Evolutionary conservation across 1,140 invertebrate species (phyloP).

Genomic region (Drosophila setifemur): DNA sequence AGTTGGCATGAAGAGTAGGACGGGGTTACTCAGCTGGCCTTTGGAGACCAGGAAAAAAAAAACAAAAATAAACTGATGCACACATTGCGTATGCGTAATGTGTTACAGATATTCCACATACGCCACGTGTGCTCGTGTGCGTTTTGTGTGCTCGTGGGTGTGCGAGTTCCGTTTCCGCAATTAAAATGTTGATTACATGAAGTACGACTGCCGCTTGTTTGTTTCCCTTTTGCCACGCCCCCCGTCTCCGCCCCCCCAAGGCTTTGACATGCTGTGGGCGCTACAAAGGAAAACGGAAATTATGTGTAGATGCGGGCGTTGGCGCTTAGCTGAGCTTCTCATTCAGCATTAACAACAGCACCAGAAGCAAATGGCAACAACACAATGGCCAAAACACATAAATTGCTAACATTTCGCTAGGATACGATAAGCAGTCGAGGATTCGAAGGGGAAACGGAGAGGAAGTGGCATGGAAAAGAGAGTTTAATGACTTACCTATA

Average conservation of each 20-base stretch:
- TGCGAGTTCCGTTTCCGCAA: slow-evolving; percentile 77
- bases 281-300: slow-evolving; percentile 77
- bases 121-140: slow-evolving; percentile 9
- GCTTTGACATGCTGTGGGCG: slow-evolving; percentile 51
- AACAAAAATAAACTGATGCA: slow-evolving; percentile 6
- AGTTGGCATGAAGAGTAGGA: slow-evolving; percentile 20
- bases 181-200: slow-evolving; percentile 80
- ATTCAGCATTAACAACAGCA: slow-evolving; percentile 25
- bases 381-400: slow-evolving; percentile 51
- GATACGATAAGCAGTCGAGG: slow-evolving; percentile 45
- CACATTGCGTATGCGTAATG: slow-evolving; percentile 73
- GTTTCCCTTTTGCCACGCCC: slow-evolving; percentile 51
- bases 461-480: no score
- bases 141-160: slow-evolving; percentile 30
- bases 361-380: no score
- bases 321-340: slow-evolving; percentile 56
- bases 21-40: slow-evolving; percentile 29
- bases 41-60: slow-evolving; percentile 6
- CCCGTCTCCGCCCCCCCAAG: neutral
- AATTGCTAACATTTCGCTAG: slow-evolving; percentile 57
- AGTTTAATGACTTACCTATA: slow-evolving; percentile 46
- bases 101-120: slow-evolving; percentile 61
- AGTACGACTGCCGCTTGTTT: slow-evolving; percentile 78
- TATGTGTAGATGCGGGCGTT: slow-evolving; percentile 73
- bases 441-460: neutral